phyloP scores from a whole-genome alignment of 2,888 invertebrate species.

The Cabera pusaria region DNA sequence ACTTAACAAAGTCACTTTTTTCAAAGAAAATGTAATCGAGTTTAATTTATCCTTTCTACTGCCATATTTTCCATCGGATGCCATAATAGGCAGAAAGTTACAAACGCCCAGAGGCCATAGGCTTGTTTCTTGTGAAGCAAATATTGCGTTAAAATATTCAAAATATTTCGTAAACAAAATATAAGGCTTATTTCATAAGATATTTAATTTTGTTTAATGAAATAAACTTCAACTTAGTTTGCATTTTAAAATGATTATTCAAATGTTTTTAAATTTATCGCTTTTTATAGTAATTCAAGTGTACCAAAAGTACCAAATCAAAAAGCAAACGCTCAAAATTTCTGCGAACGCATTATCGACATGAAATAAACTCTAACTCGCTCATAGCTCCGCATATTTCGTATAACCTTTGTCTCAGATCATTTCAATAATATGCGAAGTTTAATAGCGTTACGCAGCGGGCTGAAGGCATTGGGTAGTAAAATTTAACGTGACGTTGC shows the following conservation, averaged over 20 bases:
- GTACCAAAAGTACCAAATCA: constrained; percentile 29
- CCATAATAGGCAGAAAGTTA: constrained; percentile 20
- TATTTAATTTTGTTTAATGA: constrained; percentile 16
- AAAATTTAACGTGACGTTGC: constrained; percentile 73
- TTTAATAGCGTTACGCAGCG: constrained; percentile 57
- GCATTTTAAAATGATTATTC: neutral
- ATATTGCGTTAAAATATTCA: constrained; percentile 12
- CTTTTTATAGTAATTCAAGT: too few relatives aligned
- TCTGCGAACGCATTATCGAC: constrained; percentile 46
- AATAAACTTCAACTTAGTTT: too few relatives aligned
- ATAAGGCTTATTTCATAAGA: constrained; percentile 5
- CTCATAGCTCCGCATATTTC: constrained; percentile 50
- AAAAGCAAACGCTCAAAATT: too few relatives aligned
- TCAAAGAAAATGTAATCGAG: constrained; percentile 1
- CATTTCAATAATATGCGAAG: constrained; percentile 76
- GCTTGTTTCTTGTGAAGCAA: constrained; percentile 16
- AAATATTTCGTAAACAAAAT: constrained; percentile 15
- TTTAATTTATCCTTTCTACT: constrained; percentile 10
- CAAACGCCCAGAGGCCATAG: constrained; percentile 16
- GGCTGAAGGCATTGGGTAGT: constrained; percentile 57
- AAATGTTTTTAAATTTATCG: constrained; percentile 22
- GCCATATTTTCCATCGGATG: constrained; percentile 14
- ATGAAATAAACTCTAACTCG: constrained; percentile 38
- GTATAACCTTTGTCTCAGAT: constrained; percentile 64
- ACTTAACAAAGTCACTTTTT: too few relatives aligned